Evolutionary conservation across 23 tunicate genomes (phyloP), one percentile per base, ranked within the genome.

Genomic region (Ascidia mentula): DNA sequence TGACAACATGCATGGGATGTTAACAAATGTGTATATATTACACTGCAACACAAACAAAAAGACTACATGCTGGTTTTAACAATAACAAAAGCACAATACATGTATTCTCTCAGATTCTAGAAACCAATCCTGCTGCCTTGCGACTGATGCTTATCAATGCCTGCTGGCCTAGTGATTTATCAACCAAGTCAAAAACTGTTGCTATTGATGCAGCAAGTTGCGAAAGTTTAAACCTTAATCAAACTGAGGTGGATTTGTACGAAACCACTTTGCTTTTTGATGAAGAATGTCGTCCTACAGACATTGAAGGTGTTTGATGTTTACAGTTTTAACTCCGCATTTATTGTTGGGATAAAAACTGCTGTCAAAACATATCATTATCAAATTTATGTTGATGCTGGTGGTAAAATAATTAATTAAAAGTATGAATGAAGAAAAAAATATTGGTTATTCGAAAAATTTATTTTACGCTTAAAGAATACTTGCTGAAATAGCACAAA

Each of bases 131-230:
- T 31, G 69, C 87, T 0, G 71, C 72, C 0, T 60, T 93, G 7
- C 60, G 93, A 34, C 42, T 92, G 37, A 59, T 37, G n/a, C 20
- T 36, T 20, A 83, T 88, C 37, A 79, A 77, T 33, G 45, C 71
- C 0, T 34, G 65, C 39, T 26, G 33, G 31, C 72, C 79, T 0
- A 69, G 18, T 31, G 97, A 86, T 24, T 70, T 18, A 32, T 72
- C 20, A 83, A 76, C 34, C 74, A 84, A 39, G 45, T 38, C 53
- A 80, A 53, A 75, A 34, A 40, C 69, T 40, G 40, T 71, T 37
- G 81, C 77, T 9, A 81, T 91, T 31, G 97, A 91, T 61, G 87
- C 85, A n/a, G 97, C 97, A n/a, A 91, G 89, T 40, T 87, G 87
- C 59, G 84, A 80, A 45, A 89, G 90, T 34, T 59, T 91, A 6